Evolutionary conservation across 2,797 vertebrate genomes (phyloP).

Genomic region (Dermochelys coriacea): DNA sequence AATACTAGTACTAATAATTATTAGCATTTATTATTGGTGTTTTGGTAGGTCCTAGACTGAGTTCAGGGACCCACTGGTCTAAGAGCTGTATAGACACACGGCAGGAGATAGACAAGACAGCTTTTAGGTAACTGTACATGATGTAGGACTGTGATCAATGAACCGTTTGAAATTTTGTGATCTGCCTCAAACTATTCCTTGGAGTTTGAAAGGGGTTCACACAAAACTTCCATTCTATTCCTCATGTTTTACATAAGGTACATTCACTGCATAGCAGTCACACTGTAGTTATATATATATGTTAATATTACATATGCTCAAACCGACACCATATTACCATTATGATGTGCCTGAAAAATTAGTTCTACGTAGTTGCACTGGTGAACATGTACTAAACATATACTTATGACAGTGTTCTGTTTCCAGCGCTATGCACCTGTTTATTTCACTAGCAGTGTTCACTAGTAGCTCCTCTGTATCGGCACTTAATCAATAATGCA

Average conservation of each 20-base stretch:
- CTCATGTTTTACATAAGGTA: neutral
- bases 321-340: neutral
- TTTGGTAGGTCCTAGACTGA: neutral
- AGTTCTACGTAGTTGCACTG: neutral
- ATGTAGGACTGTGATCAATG: neutral
- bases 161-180: constrained; percentile 25
- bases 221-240: neutral
- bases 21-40: neutral
- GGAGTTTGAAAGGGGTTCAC: constrained; percentile 10
- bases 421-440: neutral
- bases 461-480: neutral
- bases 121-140: neutral
- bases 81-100: neutral
- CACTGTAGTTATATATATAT: neutral
- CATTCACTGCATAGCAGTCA: neutral
- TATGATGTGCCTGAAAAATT: neutral
- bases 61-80: constrained; percentile 1
- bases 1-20: neutral
- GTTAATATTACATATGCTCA: neutral
- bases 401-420: fast-evolving
- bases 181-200: neutral
- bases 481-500: neutral
- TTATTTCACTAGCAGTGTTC: neutral
- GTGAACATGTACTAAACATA: neutral
- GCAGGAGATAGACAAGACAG: neutral